Conservation (phyloP, 2,797 vertebrate species). For the Tympanoctomys barrerae region DNA sequence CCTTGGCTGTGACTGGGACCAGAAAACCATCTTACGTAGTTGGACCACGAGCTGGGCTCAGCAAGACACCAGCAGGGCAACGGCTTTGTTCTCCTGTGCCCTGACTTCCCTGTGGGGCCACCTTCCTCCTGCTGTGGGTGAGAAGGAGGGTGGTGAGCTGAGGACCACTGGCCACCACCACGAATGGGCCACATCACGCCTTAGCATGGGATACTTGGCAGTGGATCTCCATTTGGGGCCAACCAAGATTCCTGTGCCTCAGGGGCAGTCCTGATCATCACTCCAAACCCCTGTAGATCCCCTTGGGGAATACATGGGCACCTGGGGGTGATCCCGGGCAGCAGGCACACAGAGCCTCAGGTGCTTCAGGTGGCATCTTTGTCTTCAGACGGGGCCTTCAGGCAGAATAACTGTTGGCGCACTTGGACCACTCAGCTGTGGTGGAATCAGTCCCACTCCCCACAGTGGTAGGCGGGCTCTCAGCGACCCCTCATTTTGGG, state of each 20-base stretch:
- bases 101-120: not conserved
- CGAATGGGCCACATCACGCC: not conserved
- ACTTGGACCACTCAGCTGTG: not conserved
- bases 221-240: not conserved
- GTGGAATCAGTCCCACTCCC: not conserved
- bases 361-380: not conserved
- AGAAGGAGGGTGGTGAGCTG: not conserved
- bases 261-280: too few relatives aligned
- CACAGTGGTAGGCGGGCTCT: not conserved
- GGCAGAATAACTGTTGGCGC: not conserved
- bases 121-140: not conserved
- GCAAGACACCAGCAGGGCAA: not conserved
- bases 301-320: not conserved
- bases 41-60: not conserved
- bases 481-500: not conserved
- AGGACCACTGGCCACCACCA: not conserved
- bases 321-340: not conserved
- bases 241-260: not conserved
- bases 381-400: conserved; percentile 30
- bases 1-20: not conserved
- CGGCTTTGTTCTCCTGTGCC: not conserved
- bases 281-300: rapidly evolving
- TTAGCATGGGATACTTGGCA: not conserved
- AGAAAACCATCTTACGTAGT: not conserved
- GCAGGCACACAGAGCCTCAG: not conserved